A percentile compares a stretch with the other conserved stretches of the same genome.
phyloP scores from a whole-genome alignment of 2,113 vertebrate species.

The Xiphophorus couchianus region DNA sequence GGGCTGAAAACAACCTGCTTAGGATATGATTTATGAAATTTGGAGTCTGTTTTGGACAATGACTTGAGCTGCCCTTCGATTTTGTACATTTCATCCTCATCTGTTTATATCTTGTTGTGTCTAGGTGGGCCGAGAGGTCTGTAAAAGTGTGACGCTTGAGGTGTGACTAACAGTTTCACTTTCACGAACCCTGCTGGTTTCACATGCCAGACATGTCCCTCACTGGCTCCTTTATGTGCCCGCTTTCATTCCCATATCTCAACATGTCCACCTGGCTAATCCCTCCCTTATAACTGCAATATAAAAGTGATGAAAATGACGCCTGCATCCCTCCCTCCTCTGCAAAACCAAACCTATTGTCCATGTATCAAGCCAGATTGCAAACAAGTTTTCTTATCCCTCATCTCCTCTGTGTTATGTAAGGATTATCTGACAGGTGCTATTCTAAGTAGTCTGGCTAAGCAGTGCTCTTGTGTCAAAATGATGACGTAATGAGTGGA shows the following conservation, averaged over 20 bases:
- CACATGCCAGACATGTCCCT: conserved; percentile 35
- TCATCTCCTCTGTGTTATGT: conserved; percentile 59
- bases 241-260: conserved; percentile 46
- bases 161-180: conserved; percentile 50
- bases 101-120: conserved; percentile 45
- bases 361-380: conserved; percentile 61
- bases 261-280: conserved; percentile 57
- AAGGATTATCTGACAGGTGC: conserved; percentile 59
- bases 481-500: conserved; percentile 14
- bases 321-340: conserved; percentile 38
- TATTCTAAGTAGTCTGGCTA: conserved; percentile 48
- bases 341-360: conserved; percentile 58
- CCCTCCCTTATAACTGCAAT: conserved; percentile 54
- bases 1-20: neutral
- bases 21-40: neutral
- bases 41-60: conserved; percentile 15
- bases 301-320: conserved; percentile 63
- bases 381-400: conserved; percentile 57
- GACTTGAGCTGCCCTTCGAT: conserved; percentile 30
- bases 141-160: conserved; percentile 58
- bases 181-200: conserved; percentile 39
- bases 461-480: conserved; percentile 21
- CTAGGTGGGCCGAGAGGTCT: conserved; percentile 66
- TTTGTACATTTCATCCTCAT: conserved; percentile 49
- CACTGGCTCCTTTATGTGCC: conserved; percentile 35